Base-by-base conservation (phyloP, 1,140 invertebrate genomes). In the Sarcophaga peregrina region DNA sequence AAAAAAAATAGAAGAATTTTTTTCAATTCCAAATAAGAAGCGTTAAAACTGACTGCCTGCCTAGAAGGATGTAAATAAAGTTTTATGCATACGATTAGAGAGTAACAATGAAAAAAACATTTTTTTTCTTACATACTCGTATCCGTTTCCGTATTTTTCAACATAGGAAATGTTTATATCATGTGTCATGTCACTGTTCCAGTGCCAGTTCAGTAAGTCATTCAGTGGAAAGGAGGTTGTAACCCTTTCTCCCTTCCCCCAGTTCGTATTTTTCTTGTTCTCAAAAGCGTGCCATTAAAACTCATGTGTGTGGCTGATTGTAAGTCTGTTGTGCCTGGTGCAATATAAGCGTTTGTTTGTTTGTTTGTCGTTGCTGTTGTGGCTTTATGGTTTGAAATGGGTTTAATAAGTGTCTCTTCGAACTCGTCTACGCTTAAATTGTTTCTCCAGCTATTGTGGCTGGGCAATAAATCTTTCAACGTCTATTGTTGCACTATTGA, bases 331-430 rank as follows among this genome's bases (percentile, higher is more conserved):
- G 45, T 76, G 15, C 15, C 45, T 76, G 17, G 17, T 20, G 17
- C 47, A 78, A 20, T 50, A 25, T 5, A 37, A 78, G 48, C 74
- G 47, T 48, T 76, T 76, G 47, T 37, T 37, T 37, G 25, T n/a
- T n/a, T n/a, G n/a, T n/a, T n/a, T n/a, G n/a, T n/a, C n/a, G n/a
- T 37, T 37, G 25, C 25, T 37, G 25, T 78, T 52, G 75, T 78
- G 47, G 75, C 47, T 78, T 52, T 78, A 11, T 52, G 48, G 75
- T 78, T 78, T 78, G 75, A 78, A 78, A 78, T 78, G 75, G 75
- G 75, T 78, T 78, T 50, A 78, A 78, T 52, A n/a, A 78, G 47
- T 17, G 46, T 52, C 8, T 78, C 20, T n/a, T 9, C 8, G 0
- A 74, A 0, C 25, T 37, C 25, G 25, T 37, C 25, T 48, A 48